These are phyloP conservation scores for Drosophila nannoptera DNA, from an alignment of 1,140 invertebrate species.

Conservation along the genomic window DNA sequence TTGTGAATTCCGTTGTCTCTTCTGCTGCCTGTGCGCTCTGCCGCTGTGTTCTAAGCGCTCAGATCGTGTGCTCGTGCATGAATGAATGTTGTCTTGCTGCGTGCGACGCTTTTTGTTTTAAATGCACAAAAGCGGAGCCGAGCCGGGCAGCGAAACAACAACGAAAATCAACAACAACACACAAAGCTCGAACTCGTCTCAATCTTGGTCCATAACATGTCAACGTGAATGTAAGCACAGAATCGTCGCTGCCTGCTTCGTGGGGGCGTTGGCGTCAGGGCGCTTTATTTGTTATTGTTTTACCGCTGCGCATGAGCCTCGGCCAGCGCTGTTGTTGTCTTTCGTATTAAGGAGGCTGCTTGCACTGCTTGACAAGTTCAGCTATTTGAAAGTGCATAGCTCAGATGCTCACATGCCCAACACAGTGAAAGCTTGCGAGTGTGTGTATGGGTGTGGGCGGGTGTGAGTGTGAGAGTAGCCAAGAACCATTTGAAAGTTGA, in stretches of 20 bases:
- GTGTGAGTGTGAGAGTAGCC: not conserved
- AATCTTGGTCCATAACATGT: slow-evolving; percentile 42
- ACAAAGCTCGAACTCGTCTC: slow-evolving; percentile 30
- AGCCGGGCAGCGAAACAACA: not conserved
- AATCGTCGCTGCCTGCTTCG: slow-evolving; percentile 6
- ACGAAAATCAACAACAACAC: not conserved
- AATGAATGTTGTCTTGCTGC: slow-evolving; percentile 61
- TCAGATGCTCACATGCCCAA: slow-evolving; percentile 2
- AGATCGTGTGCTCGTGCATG: slow-evolving; percentile 61
- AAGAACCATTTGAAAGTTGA: slow-evolving; percentile 43
- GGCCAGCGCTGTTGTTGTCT: not conserved
- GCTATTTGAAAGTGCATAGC: slow-evolving; percentile 15
- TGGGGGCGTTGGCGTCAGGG: slow-evolving; percentile 34
- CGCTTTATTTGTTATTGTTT: slow-evolving; percentile 8
- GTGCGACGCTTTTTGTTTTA: slow-evolving; percentile 63
- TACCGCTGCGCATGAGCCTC: not conserved
- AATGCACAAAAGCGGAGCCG: slow-evolving; percentile 38
- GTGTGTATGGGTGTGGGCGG: not conserved
- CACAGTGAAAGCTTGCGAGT: slow-evolving; percentile 7
- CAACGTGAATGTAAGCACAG: slow-evolving; percentile 35
- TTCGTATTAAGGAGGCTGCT: slow-evolving; percentile 1
- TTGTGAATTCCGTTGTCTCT: slow-evolving; percentile 10
- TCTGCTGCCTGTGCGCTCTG: slow-evolving; percentile 37
- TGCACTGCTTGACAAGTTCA: slow-evolving; percentile 22
- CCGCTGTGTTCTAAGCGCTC: slow-evolving; percentile 69